phyloP scores from a whole-genome alignment of 2,888 invertebrate species.

The Eretmocerus hayati region DNA sequence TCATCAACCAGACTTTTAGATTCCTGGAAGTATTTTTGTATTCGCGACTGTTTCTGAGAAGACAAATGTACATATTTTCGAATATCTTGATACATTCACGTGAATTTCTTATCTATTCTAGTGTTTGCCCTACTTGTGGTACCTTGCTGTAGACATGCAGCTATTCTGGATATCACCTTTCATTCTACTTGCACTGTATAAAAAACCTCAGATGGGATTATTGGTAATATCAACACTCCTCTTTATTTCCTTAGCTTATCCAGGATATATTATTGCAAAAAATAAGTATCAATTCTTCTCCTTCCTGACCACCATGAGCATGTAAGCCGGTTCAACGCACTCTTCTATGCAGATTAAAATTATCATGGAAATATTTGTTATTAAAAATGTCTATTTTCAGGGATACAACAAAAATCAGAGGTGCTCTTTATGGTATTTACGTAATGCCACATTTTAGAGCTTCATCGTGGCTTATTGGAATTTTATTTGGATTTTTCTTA shows the following conservation, averaged over 20 bases:
- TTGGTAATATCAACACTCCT: conserved; percentile 31
- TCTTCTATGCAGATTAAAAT: too few species aligned
- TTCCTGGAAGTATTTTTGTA: too few species aligned
- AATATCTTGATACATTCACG: not conserved
- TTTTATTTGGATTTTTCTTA: conserved; percentile 21
- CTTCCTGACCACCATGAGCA: too few species aligned
- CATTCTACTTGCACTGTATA: conserved; percentile 49
- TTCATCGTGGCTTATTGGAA: conserved; percentile 24
- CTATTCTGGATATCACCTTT: conserved; percentile 53
- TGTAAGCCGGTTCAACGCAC: too few species aligned
- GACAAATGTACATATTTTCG: too few species aligned
- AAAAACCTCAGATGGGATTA: conserved; percentile 42
- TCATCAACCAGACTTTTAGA: too few species aligned
- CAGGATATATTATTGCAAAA: conserved; percentile 39
- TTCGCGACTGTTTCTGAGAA: too few species aligned
- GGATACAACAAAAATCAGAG: too few species aligned
- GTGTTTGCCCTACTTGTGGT: conserved; percentile 56
- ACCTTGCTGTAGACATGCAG: conserved; percentile 55
- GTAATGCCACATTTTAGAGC: conserved; percentile 18
- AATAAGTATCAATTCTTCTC: conserved; percentile 43
- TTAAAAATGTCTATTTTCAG: too few species aligned
- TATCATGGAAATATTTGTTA: too few species aligned
- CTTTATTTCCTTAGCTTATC: conserved; percentile 35
- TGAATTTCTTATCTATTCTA: conserved; percentile 19
- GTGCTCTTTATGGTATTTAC: conserved; percentile 17